These are phyloP conservation scores for Paramisgurnus dabryanus DNA, from an alignment of 2,113 vertebrate genomes.

Conservation along the genomic window DNA sequence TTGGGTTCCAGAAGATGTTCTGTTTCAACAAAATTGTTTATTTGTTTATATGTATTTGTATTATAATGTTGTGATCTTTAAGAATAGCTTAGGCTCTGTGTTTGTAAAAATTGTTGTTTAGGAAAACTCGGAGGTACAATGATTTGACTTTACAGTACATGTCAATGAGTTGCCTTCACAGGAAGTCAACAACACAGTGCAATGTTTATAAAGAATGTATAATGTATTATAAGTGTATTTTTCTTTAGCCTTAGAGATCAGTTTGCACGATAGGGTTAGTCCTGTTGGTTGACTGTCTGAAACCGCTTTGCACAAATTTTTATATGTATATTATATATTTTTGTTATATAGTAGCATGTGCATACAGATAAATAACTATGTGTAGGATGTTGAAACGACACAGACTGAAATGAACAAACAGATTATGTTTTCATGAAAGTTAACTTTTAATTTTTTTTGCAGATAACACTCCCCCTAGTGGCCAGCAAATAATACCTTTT, in stretches of 20 bases:
- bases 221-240: background rate
- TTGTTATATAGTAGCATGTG: background rate
- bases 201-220: constrained; percentile 15
- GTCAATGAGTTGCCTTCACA: no score
- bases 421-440: background rate
- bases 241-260: background rate
- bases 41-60: background rate
- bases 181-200: background rate
- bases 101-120: no score
- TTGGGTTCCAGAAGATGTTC: background rate
- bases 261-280: constrained; percentile 6
- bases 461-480: background rate
- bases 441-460: no score
- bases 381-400: background rate
- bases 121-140: no score
- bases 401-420: background rate
- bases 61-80: constrained; percentile 11
- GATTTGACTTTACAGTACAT: no score
- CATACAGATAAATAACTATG: background rate
- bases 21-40: background rate
- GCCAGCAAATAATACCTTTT: background rate
- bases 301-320: constrained; percentile 1
- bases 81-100: background rate
- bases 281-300: background rate
- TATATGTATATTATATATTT: constrained; percentile 19